Conservation (phyloP, 2,888 invertebrate genomes). For the Nowickia ferox region DNA sequence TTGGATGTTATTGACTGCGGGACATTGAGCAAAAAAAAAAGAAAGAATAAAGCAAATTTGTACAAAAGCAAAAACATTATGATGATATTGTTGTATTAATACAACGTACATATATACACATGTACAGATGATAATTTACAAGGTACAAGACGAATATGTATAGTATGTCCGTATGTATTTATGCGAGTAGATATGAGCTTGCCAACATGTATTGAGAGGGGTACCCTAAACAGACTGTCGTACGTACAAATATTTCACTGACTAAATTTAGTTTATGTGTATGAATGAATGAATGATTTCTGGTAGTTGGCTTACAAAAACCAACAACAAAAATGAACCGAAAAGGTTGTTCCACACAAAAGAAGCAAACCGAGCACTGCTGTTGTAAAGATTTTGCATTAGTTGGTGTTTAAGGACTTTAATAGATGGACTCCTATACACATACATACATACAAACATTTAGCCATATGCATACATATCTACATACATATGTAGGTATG, state of each 20-base stretch:
- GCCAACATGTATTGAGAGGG: constrained; percentile 11
- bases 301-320: constrained; percentile 13
- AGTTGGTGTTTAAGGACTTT: constrained; percentile 61
- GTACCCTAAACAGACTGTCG: constrained; percentile 25
- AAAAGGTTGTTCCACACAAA: constrained; percentile 53
- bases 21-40: constrained; percentile 73
- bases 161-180: constrained; percentile 26
- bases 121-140: constrained; percentile 1
- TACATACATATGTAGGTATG: not conserved
- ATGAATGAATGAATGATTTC: constrained; percentile 35
- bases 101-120: constrained; percentile 31
- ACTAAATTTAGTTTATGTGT: constrained; percentile 40
- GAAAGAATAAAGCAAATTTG: constrained; percentile 51
- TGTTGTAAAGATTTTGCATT: constrained; percentile 50
- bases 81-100: constrained; percentile 71
- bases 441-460: not conserved
- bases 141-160: constrained; percentile 9
- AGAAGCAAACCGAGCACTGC: constrained; percentile 2
- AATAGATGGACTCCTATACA: constrained; percentile 38
- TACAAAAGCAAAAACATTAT: constrained; percentile 65
- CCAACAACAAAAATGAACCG: constrained; percentile 24
- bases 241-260: not conserved
- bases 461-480: not conserved
- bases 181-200: not conserved
- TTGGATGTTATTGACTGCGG: constrained; percentile 83